phyloP scores from a whole-genome alignment of 2,797 vertebrate genomes.

The Luscinia luscinia region DNA sequence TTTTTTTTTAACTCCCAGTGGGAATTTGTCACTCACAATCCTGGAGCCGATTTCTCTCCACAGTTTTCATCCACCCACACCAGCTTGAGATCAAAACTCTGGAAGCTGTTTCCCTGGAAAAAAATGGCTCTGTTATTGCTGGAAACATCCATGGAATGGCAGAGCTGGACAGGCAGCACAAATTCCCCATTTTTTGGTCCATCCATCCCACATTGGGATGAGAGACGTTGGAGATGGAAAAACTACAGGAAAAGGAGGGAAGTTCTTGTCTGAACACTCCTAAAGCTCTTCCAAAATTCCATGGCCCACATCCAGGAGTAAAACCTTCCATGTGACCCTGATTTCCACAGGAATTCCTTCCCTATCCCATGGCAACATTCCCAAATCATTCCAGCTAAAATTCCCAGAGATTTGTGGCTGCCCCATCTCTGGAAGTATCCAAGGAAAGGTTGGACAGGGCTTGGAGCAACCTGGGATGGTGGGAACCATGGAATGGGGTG shows the following conservation, averaged over 20 bases:
- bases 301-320: neutral
- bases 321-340: neutral
- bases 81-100: constrained; percentile 78
- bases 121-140: neutral
- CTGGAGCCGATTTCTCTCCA: neutral
- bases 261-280: neutral
- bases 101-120: constrained; percentile 73
- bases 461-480: neutral
- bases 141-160: neutral
- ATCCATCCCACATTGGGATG: accelerated
- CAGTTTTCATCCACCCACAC: constrained; percentile 74
- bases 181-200: neutral
- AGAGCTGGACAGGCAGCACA: neutral
- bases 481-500: neutral
- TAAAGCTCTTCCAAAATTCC: neutral
- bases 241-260: neutral
- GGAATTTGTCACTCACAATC: constrained; percentile 44
- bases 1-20: neutral
- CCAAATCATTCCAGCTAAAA: neutral
- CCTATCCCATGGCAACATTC: neutral
- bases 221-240: neutral
- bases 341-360: neutral
- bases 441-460: neutral
- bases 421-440: neutral
- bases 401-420: neutral